Evolutionary conservation across 37 sponge, comb jelly and placozoan genomes (phyloP), one percentile per base, ranked within the genome.

Genomic region (Agelas oroides): DNA sequence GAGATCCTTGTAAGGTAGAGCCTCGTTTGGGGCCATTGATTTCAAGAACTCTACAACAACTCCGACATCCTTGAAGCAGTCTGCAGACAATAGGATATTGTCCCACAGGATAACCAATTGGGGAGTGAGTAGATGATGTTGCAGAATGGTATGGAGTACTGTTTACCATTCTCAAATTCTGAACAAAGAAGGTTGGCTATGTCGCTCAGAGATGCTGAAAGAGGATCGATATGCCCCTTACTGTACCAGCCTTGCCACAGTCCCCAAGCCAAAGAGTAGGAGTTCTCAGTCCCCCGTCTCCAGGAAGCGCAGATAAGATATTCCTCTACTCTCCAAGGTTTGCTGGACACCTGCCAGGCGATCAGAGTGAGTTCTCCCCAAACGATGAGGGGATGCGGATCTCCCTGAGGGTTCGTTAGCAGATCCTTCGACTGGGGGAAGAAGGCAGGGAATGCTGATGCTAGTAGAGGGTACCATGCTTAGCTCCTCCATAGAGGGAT

Each of bases 141-240:
- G 84, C 84, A 36, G 84, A 84, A 11, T 76, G 53, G 59, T 70
- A 76, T 67, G 23, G 24, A 8, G 38, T 82, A 38, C 24, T 82
- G 82, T 38, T 39, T 6, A 5, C 82, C 82, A 19, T 76, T 20
- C 28, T 75, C 28, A 53, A 76, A 76, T 5, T 27, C 39, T 1
- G 1, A 54, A 19, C 70, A 14, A 15, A 85, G 35, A 32, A 85
- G 76, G 24, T 84, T 60, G 52, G 65, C 12, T 6, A 85, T n/a
- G 59, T 15, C 20, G 31, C 59, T 14, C 16, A 81, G 17, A 55
- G 18, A 8, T 20, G 24, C 2, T 46, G 53, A 63, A 74, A 73
- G 16, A 56, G 84, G 84, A 84, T 84, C 68, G 39, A 75, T 41
- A 5, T 62, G 2, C 46, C 30, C 15, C 57, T 1, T n/a, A n/a